These are phyloP conservation scores for Seriola dumerili DNA, from an alignment of 2,113 vertebrate species.

Conservation along the genomic window DNA sequence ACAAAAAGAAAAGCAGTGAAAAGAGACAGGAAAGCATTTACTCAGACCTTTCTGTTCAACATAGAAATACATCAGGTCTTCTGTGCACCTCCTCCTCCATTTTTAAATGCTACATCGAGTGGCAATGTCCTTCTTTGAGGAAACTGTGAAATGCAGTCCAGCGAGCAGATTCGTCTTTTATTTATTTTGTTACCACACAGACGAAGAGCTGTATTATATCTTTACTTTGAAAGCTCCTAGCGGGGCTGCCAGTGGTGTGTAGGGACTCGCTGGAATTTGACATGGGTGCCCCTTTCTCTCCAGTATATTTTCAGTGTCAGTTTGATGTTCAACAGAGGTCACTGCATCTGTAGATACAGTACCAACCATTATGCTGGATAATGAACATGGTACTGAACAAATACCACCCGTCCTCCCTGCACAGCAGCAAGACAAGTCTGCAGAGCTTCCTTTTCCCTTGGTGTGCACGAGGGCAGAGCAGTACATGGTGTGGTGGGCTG, in stretches of 20 bases:
- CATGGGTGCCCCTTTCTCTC: constrained; percentile 56
- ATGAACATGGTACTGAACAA: constrained; percentile 76
- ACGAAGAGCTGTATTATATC: constrained; percentile 43
- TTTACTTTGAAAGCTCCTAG: constrained; percentile 52
- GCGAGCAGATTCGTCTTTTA: constrained; percentile 50
- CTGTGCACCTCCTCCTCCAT: constrained; percentile 26
- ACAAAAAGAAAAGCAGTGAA: constrained; percentile 8
- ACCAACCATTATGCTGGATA: constrained; percentile 72
- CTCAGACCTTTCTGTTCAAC: constrained; percentile 23
- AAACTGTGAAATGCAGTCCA: constrained; percentile 59
- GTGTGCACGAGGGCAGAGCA: constrained; percentile 85
- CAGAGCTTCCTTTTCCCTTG: constrained; percentile 72
- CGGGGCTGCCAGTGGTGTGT: constrained; percentile 28
- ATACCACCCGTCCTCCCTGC: constrained; percentile 62
- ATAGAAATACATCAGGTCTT: not conserved
- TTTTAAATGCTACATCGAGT: constrained; percentile 37
- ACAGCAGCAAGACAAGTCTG: constrained; percentile 64
- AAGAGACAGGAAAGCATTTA: constrained; percentile 36
- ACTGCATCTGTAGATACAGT: constrained; percentile 71
- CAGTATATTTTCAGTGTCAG: constrained; percentile 68
- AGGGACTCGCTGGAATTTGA: constrained; percentile 63
- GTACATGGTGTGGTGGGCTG: constrained; percentile 81
- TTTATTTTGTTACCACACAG: constrained; percentile 53
- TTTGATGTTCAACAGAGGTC: constrained; percentile 76
- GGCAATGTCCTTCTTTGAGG: constrained; percentile 24